Base-by-base conservation (phyloP, 2,888 invertebrate species). In the Taenaris catops region DNA sequence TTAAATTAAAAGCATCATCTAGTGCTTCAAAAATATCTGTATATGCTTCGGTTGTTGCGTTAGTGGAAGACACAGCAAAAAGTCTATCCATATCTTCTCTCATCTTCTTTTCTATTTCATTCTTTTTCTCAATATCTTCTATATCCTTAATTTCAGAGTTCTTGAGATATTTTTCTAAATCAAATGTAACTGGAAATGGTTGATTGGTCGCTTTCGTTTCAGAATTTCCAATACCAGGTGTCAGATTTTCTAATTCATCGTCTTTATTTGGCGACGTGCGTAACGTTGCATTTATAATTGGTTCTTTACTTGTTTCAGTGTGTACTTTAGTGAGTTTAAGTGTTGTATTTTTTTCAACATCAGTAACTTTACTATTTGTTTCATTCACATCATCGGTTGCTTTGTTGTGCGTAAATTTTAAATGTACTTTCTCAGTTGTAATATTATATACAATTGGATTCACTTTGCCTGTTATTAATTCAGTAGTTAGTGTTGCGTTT, bases 1-100 rank as follows among this genome's bases (percentile, higher is more conserved):
- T 38, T 16, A 48, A 29, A 24, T 42, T 25, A 42, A 49, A 49
- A 1, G 37, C 46, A n/a, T 46, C 42, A 12, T 46, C 49, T 18
- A 50, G 21, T 4, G 35, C 44, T 18, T 46, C 38, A 20, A 50
- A 45, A 4, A 48, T 38, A 14, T 50, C 48, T 1, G 40, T 34
- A 11, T 23, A 41, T 1, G 18, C 27, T 2, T 25, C 34, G 1
- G 47, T 39, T 1, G 23, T 38, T 3, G 34, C 6, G 4, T 10
- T 42, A 16, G 26, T 23, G 5, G 24, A 9, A 5, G 27, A 12
- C 2, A 7, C 8, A 14, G 24, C 16, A 16, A 49, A 44, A 1
- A 50, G 10, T 4, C 21, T 38, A 2, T 20, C 8, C n/a, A 50
- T 28, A 26, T 50, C 48, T 17, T 39, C 38, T 31, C 38, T 37